Conservation (phyloP, 2,888 invertebrate species). For the Epinotia nisella region DNA sequence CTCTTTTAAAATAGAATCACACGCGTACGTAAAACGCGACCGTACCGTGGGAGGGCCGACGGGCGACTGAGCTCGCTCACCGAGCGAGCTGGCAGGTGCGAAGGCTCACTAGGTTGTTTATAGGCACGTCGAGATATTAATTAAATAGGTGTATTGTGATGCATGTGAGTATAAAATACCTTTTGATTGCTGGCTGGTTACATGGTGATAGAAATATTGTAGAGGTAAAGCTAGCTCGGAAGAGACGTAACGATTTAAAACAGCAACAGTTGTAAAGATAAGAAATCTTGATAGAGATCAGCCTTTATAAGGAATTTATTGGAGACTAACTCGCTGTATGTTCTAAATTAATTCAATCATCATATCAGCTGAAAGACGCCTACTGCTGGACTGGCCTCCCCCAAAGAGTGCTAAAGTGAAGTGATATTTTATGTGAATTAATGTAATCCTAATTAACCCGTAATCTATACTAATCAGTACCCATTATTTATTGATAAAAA, state of each 20-base stretch:
- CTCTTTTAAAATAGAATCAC: not conserved
- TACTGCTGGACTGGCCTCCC: no score
- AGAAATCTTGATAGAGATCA: no score
- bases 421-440: no score
- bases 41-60: slow-evolving; percentile 58
- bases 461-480: no score
- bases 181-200: slow-evolving; percentile 13
- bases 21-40: slow-evolving; percentile 53
- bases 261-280: no score
- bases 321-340: no score
- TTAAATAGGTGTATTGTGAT: slow-evolving; percentile 18
- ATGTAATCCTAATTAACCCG: no score
- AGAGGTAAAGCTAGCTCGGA: not conserved
- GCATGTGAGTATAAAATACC: slow-evolving; percentile 15
- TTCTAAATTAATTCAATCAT: no score
- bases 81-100: slow-evolving; percentile 55
- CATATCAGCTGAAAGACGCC: no score
- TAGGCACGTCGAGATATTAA: slow-evolving; percentile 11
- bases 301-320: no score
- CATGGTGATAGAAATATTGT: not conserved
- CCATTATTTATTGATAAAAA: no score
- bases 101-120: slow-evolving; percentile 44
- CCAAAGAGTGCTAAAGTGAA: no score
- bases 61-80: slow-evolving; percentile 62
- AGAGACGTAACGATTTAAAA: not conserved